Evolutionary conservation across 2,797 vertebrate genomes (phyloP), one percentile per base, ranked within the genome.

Genomic region (Sebastes minor): DNA sequence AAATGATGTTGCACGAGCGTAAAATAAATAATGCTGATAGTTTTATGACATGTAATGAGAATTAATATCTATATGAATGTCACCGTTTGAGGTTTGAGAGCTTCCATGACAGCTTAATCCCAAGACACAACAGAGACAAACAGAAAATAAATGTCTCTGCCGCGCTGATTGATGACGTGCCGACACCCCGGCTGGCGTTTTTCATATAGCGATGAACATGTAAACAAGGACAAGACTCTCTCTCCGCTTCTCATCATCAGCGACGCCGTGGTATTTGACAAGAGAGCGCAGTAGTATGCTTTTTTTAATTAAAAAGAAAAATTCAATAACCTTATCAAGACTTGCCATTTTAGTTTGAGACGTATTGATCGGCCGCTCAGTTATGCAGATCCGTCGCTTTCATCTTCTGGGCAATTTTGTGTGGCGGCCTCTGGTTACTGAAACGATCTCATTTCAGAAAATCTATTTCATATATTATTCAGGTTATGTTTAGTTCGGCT

Each of bases 261-360:
- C 62, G 33, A 16, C 6, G 75, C 65, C 20, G 61, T 23, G 80
- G 73, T 65, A 67, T 84, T 91, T 91, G 93, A 88, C 89, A 80
- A 60, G 90, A 80, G 80, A 78, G 88, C 55, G 76, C 86, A 27
- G 83, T 61, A 42, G 85, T 91, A 77, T 90, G 93, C 88, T 91
- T 94, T 95, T 95, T 57, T 95, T 95, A 95, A 95, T 94, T 95
- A 95, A 94, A 94, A 49, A 94, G 82, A 85, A 92, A 92, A 95
- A 95, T 94, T 90, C 94, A 94, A 94, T 95, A 94, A 89, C 88
- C 94, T 92, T 93, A 94, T 94, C 91, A 91, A 89, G 92, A 91
- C 81, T 90, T 90, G 94, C 92, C 93, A 93, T 94, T 94, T 94
- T 90, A 90, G 88, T 90, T 87, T 85, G 91, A 92, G 93, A 90